Evolutionary conservation across 2,113 vertebrate genomes (phyloP).

Genomic region (Ornithorhynchus anatinus): DNA sequence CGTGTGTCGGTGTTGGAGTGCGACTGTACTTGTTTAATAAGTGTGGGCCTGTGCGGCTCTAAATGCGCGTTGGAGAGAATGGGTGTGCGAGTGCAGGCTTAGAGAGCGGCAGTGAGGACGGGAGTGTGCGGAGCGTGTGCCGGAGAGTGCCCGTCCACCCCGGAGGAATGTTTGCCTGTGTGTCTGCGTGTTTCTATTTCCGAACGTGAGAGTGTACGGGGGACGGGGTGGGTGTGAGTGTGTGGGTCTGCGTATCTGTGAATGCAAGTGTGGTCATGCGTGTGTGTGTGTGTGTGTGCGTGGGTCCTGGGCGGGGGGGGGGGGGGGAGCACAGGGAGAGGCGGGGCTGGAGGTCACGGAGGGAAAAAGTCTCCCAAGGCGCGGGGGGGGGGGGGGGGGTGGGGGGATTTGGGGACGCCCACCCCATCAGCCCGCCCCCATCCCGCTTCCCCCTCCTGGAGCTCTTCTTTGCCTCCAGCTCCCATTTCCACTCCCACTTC

Average conservation of each 20-base stretch:
- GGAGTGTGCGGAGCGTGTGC: too few species aligned
- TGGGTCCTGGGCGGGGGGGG: background rate
- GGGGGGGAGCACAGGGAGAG: conserved; percentile 5
- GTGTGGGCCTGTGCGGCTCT: too few species aligned
- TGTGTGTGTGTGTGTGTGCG: background rate
- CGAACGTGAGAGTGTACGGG: too few species aligned
- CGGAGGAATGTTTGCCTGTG: too few species aligned
- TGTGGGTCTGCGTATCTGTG: background rate
- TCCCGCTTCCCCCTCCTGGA: background rate
- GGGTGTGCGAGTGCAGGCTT: too few species aligned
- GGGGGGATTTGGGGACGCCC: background rate
- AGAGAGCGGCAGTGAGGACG: too few species aligned
- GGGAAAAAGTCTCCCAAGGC: background rate
- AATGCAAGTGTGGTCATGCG: background rate
- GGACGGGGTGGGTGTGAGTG: background rate
- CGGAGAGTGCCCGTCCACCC: too few species aligned
- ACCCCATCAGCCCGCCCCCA: background rate
- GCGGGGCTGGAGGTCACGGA: background rate
- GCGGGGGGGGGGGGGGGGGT: background rate
- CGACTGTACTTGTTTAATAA: too few species aligned
- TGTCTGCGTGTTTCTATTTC: too few species aligned
- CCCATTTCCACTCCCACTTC: background rate
- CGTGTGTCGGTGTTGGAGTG: too few species aligned
- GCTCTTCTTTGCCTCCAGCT: background rate
- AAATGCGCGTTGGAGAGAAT: too few species aligned